phyloP scores from a whole-genome alignment of 2,797 vertebrate genomes.

The Thamnophis elegans region DNA sequence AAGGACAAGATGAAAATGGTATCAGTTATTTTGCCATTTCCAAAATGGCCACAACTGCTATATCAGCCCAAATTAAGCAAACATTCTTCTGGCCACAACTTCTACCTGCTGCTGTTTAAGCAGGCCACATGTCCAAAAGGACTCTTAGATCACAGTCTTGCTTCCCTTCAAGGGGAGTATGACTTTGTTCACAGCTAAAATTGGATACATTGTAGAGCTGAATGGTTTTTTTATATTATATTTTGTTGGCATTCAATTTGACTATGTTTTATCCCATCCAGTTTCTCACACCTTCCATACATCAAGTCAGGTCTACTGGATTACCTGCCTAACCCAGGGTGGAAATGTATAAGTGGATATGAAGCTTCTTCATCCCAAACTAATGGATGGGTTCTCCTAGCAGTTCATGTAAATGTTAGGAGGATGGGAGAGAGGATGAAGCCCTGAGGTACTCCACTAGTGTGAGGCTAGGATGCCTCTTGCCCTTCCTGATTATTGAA shows the following conservation, averaged over 20 bases:
- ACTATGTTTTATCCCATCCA: background rate
- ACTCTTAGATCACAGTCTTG: background rate
- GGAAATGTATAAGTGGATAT: background rate
- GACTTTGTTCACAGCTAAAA: background rate
- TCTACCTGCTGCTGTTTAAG: background rate
- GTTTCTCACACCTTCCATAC: background rate
- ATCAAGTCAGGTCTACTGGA: background rate
- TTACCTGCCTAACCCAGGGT: background rate
- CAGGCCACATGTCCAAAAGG: background rate
- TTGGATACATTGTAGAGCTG: background rate
- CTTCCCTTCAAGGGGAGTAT: background rate
- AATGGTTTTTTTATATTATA: background rate
- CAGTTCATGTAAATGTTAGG: background rate
- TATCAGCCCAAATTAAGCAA: background rate
- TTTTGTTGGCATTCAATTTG: background rate
- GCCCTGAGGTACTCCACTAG: background rate
- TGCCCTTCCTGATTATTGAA: background rate
- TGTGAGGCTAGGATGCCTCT: background rate
- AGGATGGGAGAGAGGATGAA: background rate
- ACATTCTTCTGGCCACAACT: background rate
- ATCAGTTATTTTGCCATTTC: background rate
- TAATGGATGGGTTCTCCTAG: background rate
- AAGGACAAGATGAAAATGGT: background rate
- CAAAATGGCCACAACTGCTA: background rate
- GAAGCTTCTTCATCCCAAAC: background rate